A percentile compares a stretch with the other conserved stretches of the same genome.
Conservation (phyloP, 2,888 invertebrate genomes). For the Cataglyphis cursor region DNA sequence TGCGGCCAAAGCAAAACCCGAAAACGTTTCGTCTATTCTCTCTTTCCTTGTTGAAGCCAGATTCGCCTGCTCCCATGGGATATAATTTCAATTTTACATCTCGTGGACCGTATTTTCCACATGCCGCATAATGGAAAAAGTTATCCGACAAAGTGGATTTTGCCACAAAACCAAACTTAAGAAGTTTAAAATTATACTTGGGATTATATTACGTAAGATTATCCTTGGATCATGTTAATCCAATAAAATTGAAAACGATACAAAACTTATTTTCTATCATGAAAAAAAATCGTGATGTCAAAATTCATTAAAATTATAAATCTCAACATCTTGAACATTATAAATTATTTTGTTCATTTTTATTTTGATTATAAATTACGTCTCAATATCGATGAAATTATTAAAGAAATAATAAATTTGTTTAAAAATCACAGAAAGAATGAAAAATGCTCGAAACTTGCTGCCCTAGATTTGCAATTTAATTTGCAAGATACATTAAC, state of each 20-base stretch:
- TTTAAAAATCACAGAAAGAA: not conserved
- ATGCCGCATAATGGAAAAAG: slow-evolving; percentile 60
- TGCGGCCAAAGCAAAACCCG: slow-evolving; percentile 23
- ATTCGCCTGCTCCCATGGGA: slow-evolving; percentile 12
- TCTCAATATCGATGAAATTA: not conserved
- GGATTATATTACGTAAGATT: slow-evolving; percentile 1
- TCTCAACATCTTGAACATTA: not conserved
- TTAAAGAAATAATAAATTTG: not conserved
- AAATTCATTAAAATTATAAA: not conserved
- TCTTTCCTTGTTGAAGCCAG: not conserved
- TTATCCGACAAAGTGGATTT: slow-evolving; percentile 49
- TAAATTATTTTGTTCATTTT: not conserved
- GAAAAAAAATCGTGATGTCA: not conserved
- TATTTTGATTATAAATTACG: not conserved
- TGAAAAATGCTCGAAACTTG: not conserved
- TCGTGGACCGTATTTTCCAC: slow-evolving; percentile 32
- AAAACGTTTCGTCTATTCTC: slow-evolving; percentile 30
- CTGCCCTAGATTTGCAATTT: not conserved
- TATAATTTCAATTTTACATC: slow-evolving; percentile 55
- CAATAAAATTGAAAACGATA: slow-evolving; percentile 12
- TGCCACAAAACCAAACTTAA: slow-evolving; percentile 25
- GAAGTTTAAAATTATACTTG: slow-evolving; percentile 43
- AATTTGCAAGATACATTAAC: not conserved
- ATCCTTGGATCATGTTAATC: slow-evolving; percentile 13
- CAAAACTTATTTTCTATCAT: not conserved